Evolutionary conservation across 1,140 invertebrate species (phyloP), one percentile per base, ranked within the genome.

Genomic region (Drosophila kohkoa): DNA sequence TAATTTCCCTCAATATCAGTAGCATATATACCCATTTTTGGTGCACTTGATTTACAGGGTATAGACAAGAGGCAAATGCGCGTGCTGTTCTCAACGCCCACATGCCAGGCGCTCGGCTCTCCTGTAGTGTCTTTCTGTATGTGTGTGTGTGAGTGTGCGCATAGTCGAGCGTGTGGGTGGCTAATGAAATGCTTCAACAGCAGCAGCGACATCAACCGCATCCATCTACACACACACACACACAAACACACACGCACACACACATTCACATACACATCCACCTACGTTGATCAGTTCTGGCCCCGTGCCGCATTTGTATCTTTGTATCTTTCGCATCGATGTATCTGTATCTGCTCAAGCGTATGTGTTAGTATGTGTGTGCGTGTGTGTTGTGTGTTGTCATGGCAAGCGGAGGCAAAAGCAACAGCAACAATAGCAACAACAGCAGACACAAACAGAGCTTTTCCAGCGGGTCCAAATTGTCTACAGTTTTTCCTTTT

Each of bases 161-260:
- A 74, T 48, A 72, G 49, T 48, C 10, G 38, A 43, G 46, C 67
- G 85, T 79, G 83, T 87, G 83, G 83, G 85, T 81, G 83, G 83
- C 83, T 89, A 88, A 88, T 88, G 80, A 88, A 88, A 88, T 89
- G 83, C 83, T 81, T 88, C 83, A 88, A 62, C 83, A 79, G 71
- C 83, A 88, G 76, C 83, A 76, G 68, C 83, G 79, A 66, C 80
- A 87, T 54, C 83, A 78, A 76, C 63, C 68, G 73, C 73, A 75
- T 71, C 38, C 60, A 71, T 46, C 46, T 48, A 59, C 75, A 65
- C 41, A 71, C 51, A 35, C 20, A 57, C 28, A 30, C 30, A 15
- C 51, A 35, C 20, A 57, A 16, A 30, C 30, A 15, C 38, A 32
- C 20, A 1, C 2, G 3, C 20, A 20, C 2, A 20, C 20, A 25